These are phyloP conservation scores for Drosophila truncata DNA, from an alignment of 1,140 invertebrate genomes.

Conservation along the genomic window DNA sequence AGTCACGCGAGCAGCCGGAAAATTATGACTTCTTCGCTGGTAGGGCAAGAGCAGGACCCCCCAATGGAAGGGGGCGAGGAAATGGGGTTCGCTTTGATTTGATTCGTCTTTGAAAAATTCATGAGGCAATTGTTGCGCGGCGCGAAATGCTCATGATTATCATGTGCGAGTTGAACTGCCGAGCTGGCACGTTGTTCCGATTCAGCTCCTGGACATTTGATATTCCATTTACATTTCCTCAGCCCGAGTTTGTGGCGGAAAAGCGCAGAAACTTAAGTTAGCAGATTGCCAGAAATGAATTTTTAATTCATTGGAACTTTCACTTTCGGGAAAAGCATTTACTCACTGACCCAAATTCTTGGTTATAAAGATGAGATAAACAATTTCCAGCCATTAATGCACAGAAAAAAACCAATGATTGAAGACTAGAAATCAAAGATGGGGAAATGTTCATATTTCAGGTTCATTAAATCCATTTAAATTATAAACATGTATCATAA, in stretches of 20 bases:
- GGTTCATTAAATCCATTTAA: too few species aligned
- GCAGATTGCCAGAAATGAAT: slow-evolving; percentile 18
- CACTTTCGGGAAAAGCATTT: slow-evolving; percentile 29
- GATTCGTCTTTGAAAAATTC: slow-evolving; percentile 78
- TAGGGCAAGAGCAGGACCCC: slow-evolving; percentile 18
- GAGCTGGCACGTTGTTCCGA: slow-evolving; percentile 37
- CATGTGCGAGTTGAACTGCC: slow-evolving; percentile 45
- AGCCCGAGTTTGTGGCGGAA: slow-evolving; percentile 2
- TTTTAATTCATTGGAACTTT: slow-evolving; percentile 32
- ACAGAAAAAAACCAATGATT: neutral
- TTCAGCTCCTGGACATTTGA: slow-evolving; percentile 42
- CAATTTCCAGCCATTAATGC: neutral
- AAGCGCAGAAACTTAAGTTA: slow-evolving; percentile 3
- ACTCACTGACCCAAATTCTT: slow-evolving; percentile 23
- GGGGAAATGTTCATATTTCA: neutral
- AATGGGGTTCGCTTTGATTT: slow-evolving; percentile 59
- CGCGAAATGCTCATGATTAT: slow-evolving; percentile 62
- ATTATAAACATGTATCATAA: too few species aligned
- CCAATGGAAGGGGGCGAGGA: slow-evolving; percentile 35
- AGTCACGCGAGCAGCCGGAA: slow-evolving; percentile 76
- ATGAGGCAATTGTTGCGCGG: slow-evolving; percentile 64
- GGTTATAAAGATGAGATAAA: neutral
- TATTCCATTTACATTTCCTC: slow-evolving; percentile 43
- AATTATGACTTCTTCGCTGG: slow-evolving; percentile 66
- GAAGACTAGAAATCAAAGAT: neutral